Evolutionary conservation across 2,888 invertebrate species (phyloP), one percentile per base, ranked within the genome.

Genomic region (Coecobrya sp.): DNA sequence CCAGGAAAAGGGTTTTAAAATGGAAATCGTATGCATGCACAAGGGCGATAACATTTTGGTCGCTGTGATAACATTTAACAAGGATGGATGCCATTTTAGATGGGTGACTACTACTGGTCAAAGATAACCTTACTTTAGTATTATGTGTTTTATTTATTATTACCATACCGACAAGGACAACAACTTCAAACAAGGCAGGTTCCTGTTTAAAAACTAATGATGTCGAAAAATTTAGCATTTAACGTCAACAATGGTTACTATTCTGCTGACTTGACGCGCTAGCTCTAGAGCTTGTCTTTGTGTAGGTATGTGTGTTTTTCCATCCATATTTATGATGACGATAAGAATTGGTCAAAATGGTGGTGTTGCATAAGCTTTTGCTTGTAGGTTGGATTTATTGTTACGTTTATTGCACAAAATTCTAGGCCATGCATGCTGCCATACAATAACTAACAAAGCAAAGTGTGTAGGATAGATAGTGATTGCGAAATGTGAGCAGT

Each of bases 351-450:
- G 73, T 42, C 79, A 79, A n/a, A n/a, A 79, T 27, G 52, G 1
- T 25, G 27, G 0, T 52, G 25, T 52, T 76, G 36, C 42, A n/a
- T n/a, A 10, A 49, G 22, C 27, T 52, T 45, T 73, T 73, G 42
- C 73, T 73, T 36, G 73, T 45, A 42, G n/a, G 42, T 19, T 36
- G 42, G 16, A 91, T 91, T 91, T 91, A 91, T 86, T 65, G 91
- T 91, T 73, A 85, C 70, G 85, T 68, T 82, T 91, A 91, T 91
- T 86, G 81, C 70, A 86, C 30, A 25, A 10, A 10, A 30, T 7
- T 11, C 25, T 25, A 36, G 49, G 13, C 49, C 11, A 49, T 59
- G 16, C 1, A 49, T 1, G 49, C 49, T 49, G 11, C 13, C 19
- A 65, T 65, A 65, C 8, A 62, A n/a, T 62, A 19, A 62, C 8